A percentile compares a stretch with the other conserved stretches of the same genome.
Conservation (phyloP, 2,888 invertebrate genomes). For the Xestia c-nigrum region DNA sequence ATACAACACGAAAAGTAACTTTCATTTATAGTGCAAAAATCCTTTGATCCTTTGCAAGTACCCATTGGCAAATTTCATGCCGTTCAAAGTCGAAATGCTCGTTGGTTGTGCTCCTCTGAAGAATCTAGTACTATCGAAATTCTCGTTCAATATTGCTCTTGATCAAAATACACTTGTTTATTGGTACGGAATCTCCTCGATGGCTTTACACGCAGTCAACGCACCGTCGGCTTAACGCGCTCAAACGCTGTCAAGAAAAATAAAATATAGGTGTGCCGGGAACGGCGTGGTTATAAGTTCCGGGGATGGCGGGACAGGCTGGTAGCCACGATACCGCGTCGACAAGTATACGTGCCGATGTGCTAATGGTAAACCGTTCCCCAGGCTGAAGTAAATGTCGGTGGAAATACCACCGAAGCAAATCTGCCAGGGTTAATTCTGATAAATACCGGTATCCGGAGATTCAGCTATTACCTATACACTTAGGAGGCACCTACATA, state of each 20-base stretch:
- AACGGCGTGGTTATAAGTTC: conserved; percentile 46
- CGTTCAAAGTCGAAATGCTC: conserved; percentile 1
- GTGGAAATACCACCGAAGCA: conserved; percentile 35
- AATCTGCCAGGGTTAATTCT: conserved; percentile 31
- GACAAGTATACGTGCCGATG: conserved; percentile 56
- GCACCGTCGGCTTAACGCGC: conserved; percentile 48
- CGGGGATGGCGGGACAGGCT: conserved; percentile 11
- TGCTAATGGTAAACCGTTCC: conserved; percentile 55
- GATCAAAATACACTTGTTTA: conserved; percentile 27
- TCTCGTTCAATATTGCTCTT: conserved; percentile 18
- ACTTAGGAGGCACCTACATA: conserved; percentile 53
- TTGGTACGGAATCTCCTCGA: conserved; percentile 24
- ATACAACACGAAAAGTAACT: not conserved
- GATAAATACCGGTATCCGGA: conserved; percentile 1
- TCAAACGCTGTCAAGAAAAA: conserved; percentile 52
- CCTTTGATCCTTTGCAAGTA: not conserved
- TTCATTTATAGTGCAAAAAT: not conserved
- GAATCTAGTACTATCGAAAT: not conserved
- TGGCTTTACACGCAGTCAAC: conserved; percentile 40
- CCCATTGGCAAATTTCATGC: not conserved
- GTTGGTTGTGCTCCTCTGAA: not conserved
- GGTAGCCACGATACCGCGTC: conserved; percentile 46
- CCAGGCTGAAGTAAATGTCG: conserved; percentile 42
- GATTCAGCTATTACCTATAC: not conserved
- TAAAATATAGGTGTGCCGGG: conserved; percentile 55